Evolutionary conservation across 1,140 invertebrate species (phyloP).

Genomic region (Zaprionus camerounensis): DNA sequence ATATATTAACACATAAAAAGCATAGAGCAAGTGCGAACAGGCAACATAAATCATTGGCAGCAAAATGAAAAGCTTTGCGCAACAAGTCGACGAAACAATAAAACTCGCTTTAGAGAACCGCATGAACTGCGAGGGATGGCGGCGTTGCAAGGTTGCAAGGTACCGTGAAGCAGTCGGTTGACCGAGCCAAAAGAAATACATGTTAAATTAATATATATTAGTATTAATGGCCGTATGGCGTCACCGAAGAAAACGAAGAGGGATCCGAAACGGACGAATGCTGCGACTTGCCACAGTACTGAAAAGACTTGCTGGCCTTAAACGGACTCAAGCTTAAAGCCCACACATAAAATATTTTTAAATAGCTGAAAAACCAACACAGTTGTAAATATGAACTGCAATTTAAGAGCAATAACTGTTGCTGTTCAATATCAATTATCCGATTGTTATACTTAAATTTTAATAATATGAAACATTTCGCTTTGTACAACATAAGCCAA

Average conservation of each 20-base stretch:
- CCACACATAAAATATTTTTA: neutral
- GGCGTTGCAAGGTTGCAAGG: constrained; percentile 34
- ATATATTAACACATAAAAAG: constrained; percentile 46
- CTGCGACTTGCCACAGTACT: neutral
- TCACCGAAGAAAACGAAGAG: constrained; percentile 9
- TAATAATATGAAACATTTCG: neutral
- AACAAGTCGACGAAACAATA: constrained; percentile 80
- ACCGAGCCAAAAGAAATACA: constrained; percentile 75
- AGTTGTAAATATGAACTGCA: neutral
- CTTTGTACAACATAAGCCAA: neutral
- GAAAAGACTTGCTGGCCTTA: constrained; percentile 17
- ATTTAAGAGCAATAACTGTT: neutral
- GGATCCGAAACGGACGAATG: neutral
- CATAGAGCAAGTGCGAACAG: constrained; percentile 57
- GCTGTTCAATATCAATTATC: neutral
- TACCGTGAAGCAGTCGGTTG: constrained; percentile 54
- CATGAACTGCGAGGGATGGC: neutral
- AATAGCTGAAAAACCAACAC: neutral
- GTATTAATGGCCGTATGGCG: constrained; percentile 65
- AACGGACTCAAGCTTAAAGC: neutral
- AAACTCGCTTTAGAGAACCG: constrained; percentile 44
- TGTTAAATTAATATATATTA: constrained; percentile 68
- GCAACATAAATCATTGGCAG: constrained; percentile 74
- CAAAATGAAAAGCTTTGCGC: constrained; percentile 78
- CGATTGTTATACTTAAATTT: neutral